phyloP scores from a whole-genome alignment of 1,140 invertebrate species.

The Anastrepha ludens region DNA sequence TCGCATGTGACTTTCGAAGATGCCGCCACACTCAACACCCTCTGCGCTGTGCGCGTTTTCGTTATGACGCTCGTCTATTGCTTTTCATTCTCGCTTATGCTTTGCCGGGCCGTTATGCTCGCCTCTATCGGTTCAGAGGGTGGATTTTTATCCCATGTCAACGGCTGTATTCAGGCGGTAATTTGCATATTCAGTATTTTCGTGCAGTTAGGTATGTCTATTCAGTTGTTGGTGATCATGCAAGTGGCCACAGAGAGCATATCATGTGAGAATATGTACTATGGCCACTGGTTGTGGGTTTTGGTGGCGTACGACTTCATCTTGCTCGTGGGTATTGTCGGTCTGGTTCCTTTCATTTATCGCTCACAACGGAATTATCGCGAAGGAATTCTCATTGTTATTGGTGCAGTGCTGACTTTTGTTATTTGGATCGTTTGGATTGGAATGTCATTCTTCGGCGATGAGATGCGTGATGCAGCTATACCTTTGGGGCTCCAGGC shows the following conservation, averaged over 20 bases:
- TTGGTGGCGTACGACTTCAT: constrained; percentile 77
- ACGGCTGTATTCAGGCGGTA: constrained; percentile 78
- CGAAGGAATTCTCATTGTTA: constrained; percentile 76
- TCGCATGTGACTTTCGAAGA: constrained; percentile 71
- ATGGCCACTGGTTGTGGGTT: constrained; percentile 73
- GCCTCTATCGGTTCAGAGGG: constrained; percentile 77
- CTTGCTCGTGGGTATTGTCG: constrained; percentile 75
- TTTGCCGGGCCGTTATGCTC: constrained; percentile 77
- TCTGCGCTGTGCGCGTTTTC: constrained; percentile 72
- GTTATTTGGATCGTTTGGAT: constrained; percentile 77
- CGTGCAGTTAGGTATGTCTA: constrained; percentile 76
- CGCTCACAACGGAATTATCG: constrained; percentile 80
- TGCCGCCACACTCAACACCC: constrained; percentile 67
- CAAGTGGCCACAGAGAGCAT: constrained; percentile 70
- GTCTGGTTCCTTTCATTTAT: constrained; percentile 76
- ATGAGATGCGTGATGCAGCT: constrained; percentile 77
- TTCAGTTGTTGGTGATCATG: constrained; percentile 74
- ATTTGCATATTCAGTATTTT: constrained; percentile 77
- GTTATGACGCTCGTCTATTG: constrained; percentile 76
- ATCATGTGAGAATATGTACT: constrained; percentile 74
- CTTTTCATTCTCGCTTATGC: constrained; percentile 76
- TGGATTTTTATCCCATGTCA: constrained; percentile 79
- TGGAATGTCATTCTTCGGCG: constrained; percentile 74
- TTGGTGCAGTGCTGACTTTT: constrained; percentile 68
- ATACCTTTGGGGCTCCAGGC: constrained; percentile 78